Conservation (phyloP, 2,888 invertebrate species). For the Quadroppia sp. region DNA sequence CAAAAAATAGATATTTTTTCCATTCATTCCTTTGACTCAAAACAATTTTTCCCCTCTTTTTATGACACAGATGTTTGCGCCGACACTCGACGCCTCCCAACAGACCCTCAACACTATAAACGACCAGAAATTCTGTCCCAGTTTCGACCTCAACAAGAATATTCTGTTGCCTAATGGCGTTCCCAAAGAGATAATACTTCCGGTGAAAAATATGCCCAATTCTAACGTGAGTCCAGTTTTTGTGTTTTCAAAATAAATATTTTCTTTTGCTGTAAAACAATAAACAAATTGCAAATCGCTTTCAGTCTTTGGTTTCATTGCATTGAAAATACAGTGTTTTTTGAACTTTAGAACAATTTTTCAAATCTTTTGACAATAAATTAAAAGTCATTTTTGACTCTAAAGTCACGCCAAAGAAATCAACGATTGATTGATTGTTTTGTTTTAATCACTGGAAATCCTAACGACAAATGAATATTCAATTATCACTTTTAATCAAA, state of each 20-base stretch:
- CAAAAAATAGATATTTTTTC: neutral
- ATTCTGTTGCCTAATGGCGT: conserved; percentile 83
- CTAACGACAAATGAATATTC: too few relatives aligned
- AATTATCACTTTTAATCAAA: too few relatives aligned
- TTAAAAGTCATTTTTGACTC: too few relatives aligned
- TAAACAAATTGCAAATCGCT: too few relatives aligned
- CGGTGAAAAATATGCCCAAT: conserved; percentile 74
- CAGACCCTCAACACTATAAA: neutral
- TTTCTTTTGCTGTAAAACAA: too few relatives aligned
- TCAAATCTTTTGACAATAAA: too few relatives aligned
- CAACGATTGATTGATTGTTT: too few relatives aligned
- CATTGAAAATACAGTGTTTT: too few relatives aligned
- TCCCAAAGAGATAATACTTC: conserved; percentile 78
- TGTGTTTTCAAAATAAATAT: neutral
- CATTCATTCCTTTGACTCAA: neutral
- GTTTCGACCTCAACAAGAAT: conserved; percentile 68
- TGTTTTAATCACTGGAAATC: too few relatives aligned
- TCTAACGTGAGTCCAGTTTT: conserved; percentile 42
- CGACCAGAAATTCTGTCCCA: conserved; percentile 63
- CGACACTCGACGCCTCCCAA: neutral
- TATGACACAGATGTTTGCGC: conserved; percentile 24
- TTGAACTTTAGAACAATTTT: too few relatives aligned
- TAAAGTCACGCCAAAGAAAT: too few relatives aligned
- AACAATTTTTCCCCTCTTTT: neutral
- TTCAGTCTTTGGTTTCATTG: too few relatives aligned